phyloP scores from a whole-genome alignment of 1,140 invertebrate genomes.

The Planococcus citri region DNA sequence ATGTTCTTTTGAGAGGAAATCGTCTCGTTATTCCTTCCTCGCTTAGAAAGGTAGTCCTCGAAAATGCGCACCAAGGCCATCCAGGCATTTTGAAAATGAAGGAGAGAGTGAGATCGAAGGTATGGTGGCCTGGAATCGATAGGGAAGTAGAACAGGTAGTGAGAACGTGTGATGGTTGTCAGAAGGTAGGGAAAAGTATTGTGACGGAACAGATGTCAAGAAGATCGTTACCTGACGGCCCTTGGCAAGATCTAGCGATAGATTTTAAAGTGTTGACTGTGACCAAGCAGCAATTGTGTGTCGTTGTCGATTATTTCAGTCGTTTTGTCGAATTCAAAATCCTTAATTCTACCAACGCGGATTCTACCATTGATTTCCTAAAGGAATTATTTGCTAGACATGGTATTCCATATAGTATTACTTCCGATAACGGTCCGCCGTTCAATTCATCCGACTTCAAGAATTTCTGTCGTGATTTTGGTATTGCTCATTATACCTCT shows the following conservation, averaged over 20 bases:
- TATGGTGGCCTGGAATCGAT: conserved; percentile 34
- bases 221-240: conserved; percentile 27
- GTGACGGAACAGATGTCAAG: conserved; percentile 24
- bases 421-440: not conserved
- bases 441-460: not conserved
- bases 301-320: conserved; percentile 29
- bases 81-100: conserved; percentile 32
- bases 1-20: conserved; percentile 25
- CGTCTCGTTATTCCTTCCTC: conserved; percentile 26
- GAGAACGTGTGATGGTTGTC: conserved; percentile 27
- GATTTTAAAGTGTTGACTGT: conserved; percentile 29
- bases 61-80: conserved; percentile 32
- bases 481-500: conserved; percentile 29
- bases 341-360: no score
- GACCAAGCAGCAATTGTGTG: conserved; percentile 28
- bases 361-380: not conserved
- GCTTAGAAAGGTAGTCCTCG: conserved; percentile 26
- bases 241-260: conserved; percentile 29
- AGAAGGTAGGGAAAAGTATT: not conserved
- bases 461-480: conserved; percentile 27
- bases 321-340: conserved; percentile 22
- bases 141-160: conserved; percentile 29
- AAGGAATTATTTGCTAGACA: not conserved
- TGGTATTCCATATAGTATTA: not conserved
- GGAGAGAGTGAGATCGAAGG: conserved; percentile 31